Evolutionary conservation across 2,113 vertebrate genomes (phyloP).

Genomic region (Toxotes jaculatrix): DNA sequence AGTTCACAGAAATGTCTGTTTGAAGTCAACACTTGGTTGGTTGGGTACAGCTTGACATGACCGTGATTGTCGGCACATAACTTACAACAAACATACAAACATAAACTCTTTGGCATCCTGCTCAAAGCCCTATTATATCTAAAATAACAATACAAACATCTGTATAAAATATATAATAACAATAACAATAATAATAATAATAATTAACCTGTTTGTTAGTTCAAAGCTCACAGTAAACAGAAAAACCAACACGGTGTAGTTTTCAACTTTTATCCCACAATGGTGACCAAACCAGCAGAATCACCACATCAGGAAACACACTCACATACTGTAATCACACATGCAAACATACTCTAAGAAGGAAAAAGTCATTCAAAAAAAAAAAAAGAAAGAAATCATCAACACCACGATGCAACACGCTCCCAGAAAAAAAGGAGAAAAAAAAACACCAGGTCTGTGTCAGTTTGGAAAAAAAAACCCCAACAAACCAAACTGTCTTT

Average conservation of each 20-base stretch:
- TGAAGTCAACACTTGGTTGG: slow-evolving; percentile 77
- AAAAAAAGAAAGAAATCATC: slow-evolving; percentile 58
- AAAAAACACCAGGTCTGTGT: slow-evolving; percentile 53
- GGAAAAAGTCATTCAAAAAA: slow-evolving; percentile 25
- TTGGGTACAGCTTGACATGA: slow-evolving; percentile 78
- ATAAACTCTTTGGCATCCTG: slow-evolving; percentile 79
- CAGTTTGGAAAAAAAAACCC: slow-evolving; percentile 42
- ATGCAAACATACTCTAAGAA: slow-evolving; percentile 70
- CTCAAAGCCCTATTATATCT: slow-evolving; percentile 74
- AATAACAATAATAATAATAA: slow-evolving; percentile 68
- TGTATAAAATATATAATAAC: slow-evolving; percentile 81
- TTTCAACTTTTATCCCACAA: slow-evolving; percentile 55
- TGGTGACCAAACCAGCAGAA: slow-evolving; percentile 73
- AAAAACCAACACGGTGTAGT: slow-evolving; percentile 54
- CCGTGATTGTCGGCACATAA: slow-evolving; percentile 82
- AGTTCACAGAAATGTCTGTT: slow-evolving; percentile 82
- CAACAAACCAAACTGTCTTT: slow-evolving; percentile 24
- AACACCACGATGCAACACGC: slow-evolving; percentile 54
- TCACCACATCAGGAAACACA: slow-evolving; percentile 59
- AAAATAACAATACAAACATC: slow-evolving; percentile 80
- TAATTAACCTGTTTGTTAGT: slow-evolving; percentile 82
- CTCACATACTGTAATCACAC: slow-evolving; percentile 68
- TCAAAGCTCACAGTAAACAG: slow-evolving; percentile 81
- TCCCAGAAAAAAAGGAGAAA: slow-evolving; percentile 49
- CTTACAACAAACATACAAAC: slow-evolving; percentile 70